phyloP scores from a whole-genome alignment of 2,797 vertebrate species.

The Hippoglossus hippoglossus region DNA sequence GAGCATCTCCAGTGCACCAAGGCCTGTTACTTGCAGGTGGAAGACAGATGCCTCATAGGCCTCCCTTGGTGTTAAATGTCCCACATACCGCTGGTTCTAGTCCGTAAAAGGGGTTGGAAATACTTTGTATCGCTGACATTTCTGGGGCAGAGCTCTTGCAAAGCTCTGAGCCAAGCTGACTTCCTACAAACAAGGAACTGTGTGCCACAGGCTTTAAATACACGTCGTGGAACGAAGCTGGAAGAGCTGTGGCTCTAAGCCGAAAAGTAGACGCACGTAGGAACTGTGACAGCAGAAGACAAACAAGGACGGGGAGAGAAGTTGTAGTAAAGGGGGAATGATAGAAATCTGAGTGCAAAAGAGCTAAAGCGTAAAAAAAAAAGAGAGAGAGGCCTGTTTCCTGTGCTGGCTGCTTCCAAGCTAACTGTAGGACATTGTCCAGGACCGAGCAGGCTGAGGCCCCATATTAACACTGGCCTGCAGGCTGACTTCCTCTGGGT shows the following conservation, averaged over 20 bases:
- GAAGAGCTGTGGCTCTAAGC: conserved; percentile 30
- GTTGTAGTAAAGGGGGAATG: conserved; percentile 24
- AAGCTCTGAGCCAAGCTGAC: conserved; percentile 50
- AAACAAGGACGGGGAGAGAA: conserved; percentile 8
- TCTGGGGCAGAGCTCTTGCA: conserved; percentile 70
- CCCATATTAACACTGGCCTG: conserved; percentile 57
- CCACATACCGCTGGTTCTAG: conserved; percentile 58
- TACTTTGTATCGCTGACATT: conserved; percentile 70
- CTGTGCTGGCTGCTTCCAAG: conserved; percentile 58
- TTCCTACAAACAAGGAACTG: conserved; percentile 45
- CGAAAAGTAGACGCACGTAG: conserved; percentile 36
- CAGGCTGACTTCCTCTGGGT: conserved; percentile 73
- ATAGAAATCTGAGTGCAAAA: conserved; percentile 29
- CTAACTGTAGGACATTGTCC: conserved; percentile 75
- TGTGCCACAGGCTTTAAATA: conserved; percentile 57
- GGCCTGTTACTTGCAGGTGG: conserved; percentile 30
- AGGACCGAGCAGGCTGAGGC: conserved; percentile 62
- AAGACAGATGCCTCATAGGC: conserved; percentile 35
- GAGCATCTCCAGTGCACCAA: conserved; percentile 32
- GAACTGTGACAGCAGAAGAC: conserved; percentile 47
- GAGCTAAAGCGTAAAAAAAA: conserved; percentile 15
- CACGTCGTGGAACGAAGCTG: conserved; percentile 33
- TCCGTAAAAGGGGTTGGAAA: conserved; percentile 53
- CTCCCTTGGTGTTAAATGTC: conserved; percentile 66
- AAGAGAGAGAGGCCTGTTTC: conserved; percentile 49